These are phyloP conservation scores for Graptemys geographica DNA, from an alignment of 2,797 vertebrate species.

Conservation along the genomic window DNA sequence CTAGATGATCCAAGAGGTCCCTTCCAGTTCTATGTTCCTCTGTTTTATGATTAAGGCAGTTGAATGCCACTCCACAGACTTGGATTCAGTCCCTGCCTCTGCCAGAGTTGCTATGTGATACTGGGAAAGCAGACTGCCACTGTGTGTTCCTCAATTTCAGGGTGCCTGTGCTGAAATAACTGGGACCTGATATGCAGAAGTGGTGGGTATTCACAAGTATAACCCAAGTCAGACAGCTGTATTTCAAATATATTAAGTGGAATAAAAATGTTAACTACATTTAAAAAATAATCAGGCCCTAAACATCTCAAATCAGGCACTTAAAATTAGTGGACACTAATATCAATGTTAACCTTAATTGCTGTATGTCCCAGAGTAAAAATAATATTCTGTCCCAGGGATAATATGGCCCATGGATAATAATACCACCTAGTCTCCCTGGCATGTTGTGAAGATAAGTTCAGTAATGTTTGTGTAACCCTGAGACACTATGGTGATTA, in stretches of 20 bases:
- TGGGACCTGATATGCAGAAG: background rate
- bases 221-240: background rate
- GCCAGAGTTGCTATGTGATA: background rate
- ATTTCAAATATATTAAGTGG: background rate
- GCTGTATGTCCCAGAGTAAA: background rate
- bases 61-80: background rate
- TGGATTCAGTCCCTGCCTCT: background rate
- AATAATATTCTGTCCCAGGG: too few relatives aligned
- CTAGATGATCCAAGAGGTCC: background rate
- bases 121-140: background rate
- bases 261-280: background rate
- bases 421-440: background rate
- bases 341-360: background rate
- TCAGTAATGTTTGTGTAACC: background rate
- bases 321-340: background rate
- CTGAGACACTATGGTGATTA: background rate
- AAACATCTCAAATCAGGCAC: background rate
- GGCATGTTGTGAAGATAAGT: background rate
- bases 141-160: background rate
- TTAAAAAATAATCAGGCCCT: background rate
- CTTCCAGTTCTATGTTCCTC: background rate
- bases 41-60: background rate
- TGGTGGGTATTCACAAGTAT: background rate
- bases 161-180: constrained; percentile 8
- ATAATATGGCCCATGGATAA: too few relatives aligned